Evolutionary conservation across 23 tunicate genomes (phyloP), one percentile per base, ranked within the genome.

Genomic region (Corella eumyota): DNA sequence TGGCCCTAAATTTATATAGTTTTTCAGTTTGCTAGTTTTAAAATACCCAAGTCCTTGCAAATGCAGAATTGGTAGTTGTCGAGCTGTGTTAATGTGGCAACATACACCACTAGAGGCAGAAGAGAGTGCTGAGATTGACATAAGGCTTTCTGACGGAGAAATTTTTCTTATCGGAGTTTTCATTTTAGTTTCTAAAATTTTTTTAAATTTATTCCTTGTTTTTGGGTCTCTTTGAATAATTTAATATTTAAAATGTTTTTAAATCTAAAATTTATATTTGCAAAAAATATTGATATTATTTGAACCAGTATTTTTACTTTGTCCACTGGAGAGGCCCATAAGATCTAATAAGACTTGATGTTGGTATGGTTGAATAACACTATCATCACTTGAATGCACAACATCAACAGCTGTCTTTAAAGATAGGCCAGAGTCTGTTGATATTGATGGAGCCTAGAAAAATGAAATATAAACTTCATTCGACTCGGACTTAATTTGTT

Each of bases 41-140:
- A n/a, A n/a, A 45, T 71, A 80, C 78, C 80, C 67, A 51, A 63
- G 71, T 54, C 90, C 90, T 57, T 71, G 78, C 0, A 80, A 45
- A 47, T 80, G 90, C 34, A 80, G 22, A 0, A 80, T 60, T 7
- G 90, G 90, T 25, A 58, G 45, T 19, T 61, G 65, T 30, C 78
- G 58, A 4, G 90, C 67, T 58, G 34, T 53, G 6, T 62, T 48
- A 19, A 80, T 73, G 32, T 80, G 90, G 47, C 90, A 80, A 65
- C 90, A 80, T 32, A 64, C 78, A n/a, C 75, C 76, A 52, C 85
- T 78, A 31, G 85, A 78, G 31, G 68, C 50, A 58, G 60, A 58
- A 4, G 83, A 76, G n/a, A n/a, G n/a, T n/a, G n/a, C n/a, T n/a
- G n/a, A n/a, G n/a, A n/a, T n/a, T n/a, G n/a, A n/a, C n/a, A n/a